Conservation (phyloP, 2,888 invertebrate genomes). For the Leptinotarsa tumamoca region DNA sequence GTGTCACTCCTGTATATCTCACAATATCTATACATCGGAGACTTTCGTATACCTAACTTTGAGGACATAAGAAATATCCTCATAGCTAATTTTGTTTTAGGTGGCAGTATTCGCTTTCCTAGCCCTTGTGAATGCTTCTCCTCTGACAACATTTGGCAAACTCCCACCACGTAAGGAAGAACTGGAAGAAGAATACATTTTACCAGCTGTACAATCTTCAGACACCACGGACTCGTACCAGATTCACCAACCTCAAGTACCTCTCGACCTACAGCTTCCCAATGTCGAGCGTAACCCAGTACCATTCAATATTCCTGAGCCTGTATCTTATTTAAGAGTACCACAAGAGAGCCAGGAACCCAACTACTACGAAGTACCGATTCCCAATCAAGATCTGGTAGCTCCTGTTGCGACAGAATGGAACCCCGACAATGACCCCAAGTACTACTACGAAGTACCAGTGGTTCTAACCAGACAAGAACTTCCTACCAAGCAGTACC, state of each 20-base stretch:
- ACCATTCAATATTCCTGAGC: conserved; percentile 60
- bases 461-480: conserved; percentile 63
- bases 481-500: conserved; percentile 70
- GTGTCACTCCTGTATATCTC: no score
- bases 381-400: conserved; percentile 67
- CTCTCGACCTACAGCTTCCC: conserved; percentile 59
- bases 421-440: conserved; percentile 64
- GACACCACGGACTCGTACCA: conserved; percentile 46
- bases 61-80: no score
- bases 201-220: conserved; percentile 12
- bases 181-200: neutral
- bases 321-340: conserved; percentile 55
- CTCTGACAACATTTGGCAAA: conserved; percentile 31
- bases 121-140: conserved; percentile 30
- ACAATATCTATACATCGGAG: no score
- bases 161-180: neutral
- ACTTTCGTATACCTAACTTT: no score
- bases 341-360: conserved; percentile 50
- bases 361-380: conserved; percentile 58
- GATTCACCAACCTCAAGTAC: conserved; percentile 42
- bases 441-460: conserved; percentile 63
- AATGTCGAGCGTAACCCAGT: conserved; percentile 53
- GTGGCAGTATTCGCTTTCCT: conserved; percentile 43
- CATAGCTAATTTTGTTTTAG: conserved; percentile 43
- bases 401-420: conserved; percentile 65